Evolutionary conservation across 2,797 vertebrate genomes (phyloP).

Genomic region (Ctenochaetus hawaiiensis): DNA sequence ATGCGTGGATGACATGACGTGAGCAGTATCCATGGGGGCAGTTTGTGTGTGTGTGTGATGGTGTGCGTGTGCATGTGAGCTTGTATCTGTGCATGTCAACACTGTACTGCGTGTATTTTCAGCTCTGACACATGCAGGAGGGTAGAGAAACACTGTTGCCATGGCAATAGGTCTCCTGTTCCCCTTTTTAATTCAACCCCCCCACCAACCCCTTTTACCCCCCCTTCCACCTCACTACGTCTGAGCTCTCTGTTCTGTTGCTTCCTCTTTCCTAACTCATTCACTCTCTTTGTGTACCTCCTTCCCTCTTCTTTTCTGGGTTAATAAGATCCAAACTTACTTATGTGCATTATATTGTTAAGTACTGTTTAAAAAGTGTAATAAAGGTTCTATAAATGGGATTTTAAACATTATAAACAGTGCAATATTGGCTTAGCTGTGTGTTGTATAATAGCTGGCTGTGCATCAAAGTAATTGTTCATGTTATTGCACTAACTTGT

Average conservation of each 20-base stretch:
- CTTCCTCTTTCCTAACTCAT: not conserved
- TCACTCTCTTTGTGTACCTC: not conserved
- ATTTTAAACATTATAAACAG: too few relatives aligned
- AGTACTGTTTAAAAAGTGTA: not conserved
- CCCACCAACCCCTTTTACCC: not conserved
- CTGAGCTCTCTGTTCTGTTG: not conserved
- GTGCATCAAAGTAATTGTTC: too few relatives aligned
- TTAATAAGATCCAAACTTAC: conserved; percentile 11
- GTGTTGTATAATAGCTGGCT: too few relatives aligned
- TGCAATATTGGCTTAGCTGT: too few relatives aligned
- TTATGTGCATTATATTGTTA: not conserved
- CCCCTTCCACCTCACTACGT: too few relatives aligned
- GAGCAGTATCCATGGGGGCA: conserved; percentile 60
- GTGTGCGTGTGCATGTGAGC: conserved; percentile 19
- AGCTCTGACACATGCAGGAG: conserved; percentile 63
- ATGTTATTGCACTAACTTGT: too few relatives aligned
- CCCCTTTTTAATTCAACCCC: conserved; percentile 26
- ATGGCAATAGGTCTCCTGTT: conserved; percentile 72
- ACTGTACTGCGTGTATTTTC: conserved; percentile 65
- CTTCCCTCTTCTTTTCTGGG: not conserved
- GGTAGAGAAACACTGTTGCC: conserved; percentile 75
- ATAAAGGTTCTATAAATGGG: too few relatives aligned
- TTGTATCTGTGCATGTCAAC: conserved; percentile 14
- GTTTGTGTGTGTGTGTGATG: conserved; percentile 4
- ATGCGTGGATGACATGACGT: conserved; percentile 57